A percentile compares a stretch with the other conserved stretches of the same genome.
Conservation (phyloP, 2,797 vertebrate species). For the Poeciliopsis infans region DNA sequence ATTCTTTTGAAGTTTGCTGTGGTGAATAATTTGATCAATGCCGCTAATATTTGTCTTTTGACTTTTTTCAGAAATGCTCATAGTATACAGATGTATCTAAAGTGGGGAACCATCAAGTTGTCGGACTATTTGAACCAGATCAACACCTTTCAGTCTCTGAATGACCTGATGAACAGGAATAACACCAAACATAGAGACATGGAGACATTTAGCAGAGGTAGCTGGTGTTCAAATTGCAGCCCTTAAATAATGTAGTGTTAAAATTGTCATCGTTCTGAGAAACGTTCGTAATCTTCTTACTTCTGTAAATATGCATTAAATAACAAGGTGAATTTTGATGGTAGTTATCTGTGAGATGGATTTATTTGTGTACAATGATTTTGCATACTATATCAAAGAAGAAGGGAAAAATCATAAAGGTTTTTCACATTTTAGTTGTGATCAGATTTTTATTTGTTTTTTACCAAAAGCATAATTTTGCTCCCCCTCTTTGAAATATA, state of each 20-base stretch:
- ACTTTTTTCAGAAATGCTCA: too few relatives aligned
- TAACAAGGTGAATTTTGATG: not conserved
- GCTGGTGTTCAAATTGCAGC: not conserved
- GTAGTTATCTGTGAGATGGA: not conserved
- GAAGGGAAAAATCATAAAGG: not conserved
- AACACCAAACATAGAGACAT: not conserved
- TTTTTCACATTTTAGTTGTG: not conserved
- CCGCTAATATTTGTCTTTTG: too few relatives aligned
- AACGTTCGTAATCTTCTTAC: not conserved
- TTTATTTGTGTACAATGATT: not conserved
- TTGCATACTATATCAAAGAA: too few relatives aligned
- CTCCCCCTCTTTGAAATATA: not conserved
- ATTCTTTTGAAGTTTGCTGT: too few relatives aligned
- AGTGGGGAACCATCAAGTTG: too few relatives aligned
- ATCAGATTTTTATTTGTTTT: not conserved
- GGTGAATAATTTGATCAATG: too few relatives aligned
- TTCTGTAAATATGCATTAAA: not conserved
- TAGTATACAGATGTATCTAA: too few relatives aligned
- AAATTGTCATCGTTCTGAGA: not conserved
- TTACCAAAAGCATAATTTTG: not conserved
- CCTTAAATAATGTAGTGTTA: not conserved
- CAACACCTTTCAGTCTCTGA: not conserved
- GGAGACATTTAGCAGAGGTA: too few relatives aligned
- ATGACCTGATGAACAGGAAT: not conserved
- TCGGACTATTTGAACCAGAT: not conserved